These are phyloP conservation scores for Tribolium madens DNA, from an alignment of 1,140 invertebrate genomes.

Conservation along the genomic window DNA sequence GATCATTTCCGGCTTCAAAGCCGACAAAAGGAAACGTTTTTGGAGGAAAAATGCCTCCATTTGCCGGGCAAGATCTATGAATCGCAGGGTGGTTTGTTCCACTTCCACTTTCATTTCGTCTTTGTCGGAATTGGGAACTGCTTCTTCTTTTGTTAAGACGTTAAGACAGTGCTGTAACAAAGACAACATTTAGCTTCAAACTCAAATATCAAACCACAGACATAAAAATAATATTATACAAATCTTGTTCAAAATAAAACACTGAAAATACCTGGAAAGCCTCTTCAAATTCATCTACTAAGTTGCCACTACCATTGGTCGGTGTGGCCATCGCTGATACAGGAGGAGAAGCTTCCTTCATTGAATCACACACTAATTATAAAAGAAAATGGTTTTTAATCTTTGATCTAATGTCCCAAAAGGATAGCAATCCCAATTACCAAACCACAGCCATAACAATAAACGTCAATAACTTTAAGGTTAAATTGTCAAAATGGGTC, in stretches of 20 bases:
- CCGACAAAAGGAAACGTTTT: conserved; percentile 89
- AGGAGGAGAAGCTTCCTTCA: conserved; percentile 64
- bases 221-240: too few relatives aligned
- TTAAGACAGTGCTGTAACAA: conserved; percentile 83
- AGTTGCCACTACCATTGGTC: conserved; percentile 83
- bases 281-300: conserved; percentile 88
- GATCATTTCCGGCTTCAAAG: conserved; percentile 90
- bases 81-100: conserved; percentile 84
- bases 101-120: conserved; percentile 88
- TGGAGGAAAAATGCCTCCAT: conserved; percentile 96
- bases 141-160: conserved; percentile 87
- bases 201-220: too few relatives aligned
- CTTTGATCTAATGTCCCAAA: neutral
- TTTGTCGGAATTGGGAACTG: conserved; percentile 78
- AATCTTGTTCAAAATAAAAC: too few relatives aligned
- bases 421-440: neutral
- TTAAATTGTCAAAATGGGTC: too few relatives aligned
- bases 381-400: neutral
- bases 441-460: neutral
- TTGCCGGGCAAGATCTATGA: conserved; percentile 90
- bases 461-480: neutral
- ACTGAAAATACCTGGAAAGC: conserved; percentile 80
- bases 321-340: conserved; percentile 77
- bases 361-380: conserved; percentile 36
- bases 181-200: neutral